Evolutionary conservation across 2,888 invertebrate species (phyloP), one percentile per base, ranked within the genome.

Genomic region (Pseudococcus longispinus): DNA sequence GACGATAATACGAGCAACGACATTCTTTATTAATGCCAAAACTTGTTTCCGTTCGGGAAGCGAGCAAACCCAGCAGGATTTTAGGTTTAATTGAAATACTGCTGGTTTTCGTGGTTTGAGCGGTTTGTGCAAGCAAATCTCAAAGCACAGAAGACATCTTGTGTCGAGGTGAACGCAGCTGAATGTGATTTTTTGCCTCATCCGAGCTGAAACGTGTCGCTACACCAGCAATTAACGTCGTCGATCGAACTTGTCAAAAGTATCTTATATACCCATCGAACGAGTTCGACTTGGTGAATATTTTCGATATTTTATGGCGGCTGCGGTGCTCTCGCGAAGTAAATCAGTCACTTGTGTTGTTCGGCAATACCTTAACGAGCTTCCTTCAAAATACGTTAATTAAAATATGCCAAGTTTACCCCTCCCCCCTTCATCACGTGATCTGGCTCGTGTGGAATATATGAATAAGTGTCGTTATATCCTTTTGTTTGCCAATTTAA

Each of bases 351-450:
- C 60, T 60, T 60, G 60, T 60, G 23, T 15, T 9, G 11, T 65
- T 70, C 51, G 46, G 55, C 29, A 84, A 84, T 26, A 55, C 84
- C 60, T 60, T 84, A 55, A 84, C 60, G 51, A 84, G 55, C 84
- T 84, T 84, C 84, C 60, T 84, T 84, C 37, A 84, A 37, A 37
- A 37, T 84, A 60, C 60, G 55, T 84, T 84, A 60, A 84, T 84
- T 84, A 84, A 60, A 55, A 84, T 84, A 84, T 60, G 84, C 55
- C 46, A 37, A 55, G 51, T 26, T 55, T 29, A 51, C 29, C 2
- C 11, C 37, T 20, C 46, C n/a, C 55, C 37, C 8, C 37, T 4
- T 5, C 55, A 1, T 3, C n/a, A 1, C 46, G 2, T 46, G n/a
- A 20, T 5, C n/a, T 55, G 6, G n/a, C 15, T 55, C 13, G 44